Percentiles rank a stretch among this genome's conserved stretches.
Conservation (phyloP, 2,797 vertebrate genomes). For the Cygnus olor region DNA sequence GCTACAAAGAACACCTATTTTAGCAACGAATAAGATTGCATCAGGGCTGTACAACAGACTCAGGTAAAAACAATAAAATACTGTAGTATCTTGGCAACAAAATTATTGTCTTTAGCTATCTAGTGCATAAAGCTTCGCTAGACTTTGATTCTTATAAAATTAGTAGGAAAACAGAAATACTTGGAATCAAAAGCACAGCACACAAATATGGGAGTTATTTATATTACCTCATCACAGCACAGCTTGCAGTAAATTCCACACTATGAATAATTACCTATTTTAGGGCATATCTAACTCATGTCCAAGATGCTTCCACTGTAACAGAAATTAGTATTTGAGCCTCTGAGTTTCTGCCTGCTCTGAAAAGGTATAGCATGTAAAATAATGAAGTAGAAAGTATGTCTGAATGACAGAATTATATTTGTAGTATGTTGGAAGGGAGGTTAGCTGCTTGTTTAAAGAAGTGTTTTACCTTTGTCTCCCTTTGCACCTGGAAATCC, state of each 20-base stretch:
- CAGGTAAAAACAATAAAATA: neutral
- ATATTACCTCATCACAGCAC: constrained; percentile 40
- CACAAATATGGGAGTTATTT: constrained; percentile 27
- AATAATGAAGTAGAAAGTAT: neutral
- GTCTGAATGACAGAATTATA: neutral
- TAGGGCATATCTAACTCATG: constrained; percentile 43
- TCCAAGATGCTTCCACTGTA: constrained; percentile 28
- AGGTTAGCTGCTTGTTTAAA: neutral
- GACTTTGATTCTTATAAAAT: constrained; percentile 36
- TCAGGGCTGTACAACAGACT: neutral
- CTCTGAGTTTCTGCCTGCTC: constrained; percentile 16
- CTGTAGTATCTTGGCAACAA: neutral
- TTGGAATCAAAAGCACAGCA: constrained; percentile 43
- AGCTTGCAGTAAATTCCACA: constrained; percentile 35
- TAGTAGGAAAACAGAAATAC: constrained; percentile 53
- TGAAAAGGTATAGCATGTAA: neutral
- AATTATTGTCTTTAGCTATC: neutral
- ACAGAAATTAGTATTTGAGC: constrained; percentile 48
- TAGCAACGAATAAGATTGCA: neutral
- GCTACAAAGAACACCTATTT: neutral
- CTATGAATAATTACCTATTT: constrained; percentile 53
- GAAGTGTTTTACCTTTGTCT: constrained; percentile 83
- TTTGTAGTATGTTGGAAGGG: neutral
- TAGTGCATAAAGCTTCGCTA: neutral
- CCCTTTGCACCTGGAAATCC: constrained; percentile 85